Conservation (phyloP, 2,797 vertebrate genomes). For the Microctenopoma stevenorrisi region DNA sequence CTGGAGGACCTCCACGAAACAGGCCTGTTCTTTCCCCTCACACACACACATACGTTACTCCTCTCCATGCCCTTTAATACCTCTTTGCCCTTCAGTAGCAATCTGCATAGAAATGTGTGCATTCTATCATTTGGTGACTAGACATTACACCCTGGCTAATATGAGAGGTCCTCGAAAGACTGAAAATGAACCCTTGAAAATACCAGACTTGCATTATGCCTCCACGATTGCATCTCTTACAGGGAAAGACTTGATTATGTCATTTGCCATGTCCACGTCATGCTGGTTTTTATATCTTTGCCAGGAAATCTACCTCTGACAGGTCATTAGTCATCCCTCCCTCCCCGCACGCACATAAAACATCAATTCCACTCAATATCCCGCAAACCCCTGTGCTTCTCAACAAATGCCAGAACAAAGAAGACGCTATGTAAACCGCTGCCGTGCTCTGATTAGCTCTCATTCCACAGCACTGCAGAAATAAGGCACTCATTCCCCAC, state of each 20-base stretch:
- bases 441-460: conserved; percentile 80
- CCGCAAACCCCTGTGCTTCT: conserved; percentile 69
- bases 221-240: conserved; percentile 77
- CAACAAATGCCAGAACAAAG: conserved; percentile 79
- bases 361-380: conserved; percentile 80
- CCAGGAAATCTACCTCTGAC: conserved; percentile 84
- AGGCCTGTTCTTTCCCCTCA: conserved; percentile 46
- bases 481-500: conserved; percentile 77
- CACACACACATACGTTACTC: conserved; percentile 62
- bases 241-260: conserved; percentile 82
- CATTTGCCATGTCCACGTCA: conserved; percentile 83
- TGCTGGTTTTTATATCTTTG: conserved; percentile 84
- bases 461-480: conserved; percentile 72
- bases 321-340: conserved; percentile 82
- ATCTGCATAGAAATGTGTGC: conserved; percentile 82
- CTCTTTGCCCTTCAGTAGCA: conserved; percentile 81
- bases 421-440: conserved; percentile 75
- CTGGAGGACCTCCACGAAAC: conserved; percentile 75
- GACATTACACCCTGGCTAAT: conserved; percentile 81
- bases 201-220: conserved; percentile 80
- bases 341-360: conserved; percentile 75
- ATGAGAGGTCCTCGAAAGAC: conserved; percentile 69
- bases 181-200: conserved; percentile 79
- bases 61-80: conserved; percentile 78
- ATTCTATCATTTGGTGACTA: conserved; percentile 80